These are phyloP conservation scores for Nematopogon swammerdamellus DNA, from an alignment of 2,888 invertebrate species.

Conservation along the genomic window DNA sequence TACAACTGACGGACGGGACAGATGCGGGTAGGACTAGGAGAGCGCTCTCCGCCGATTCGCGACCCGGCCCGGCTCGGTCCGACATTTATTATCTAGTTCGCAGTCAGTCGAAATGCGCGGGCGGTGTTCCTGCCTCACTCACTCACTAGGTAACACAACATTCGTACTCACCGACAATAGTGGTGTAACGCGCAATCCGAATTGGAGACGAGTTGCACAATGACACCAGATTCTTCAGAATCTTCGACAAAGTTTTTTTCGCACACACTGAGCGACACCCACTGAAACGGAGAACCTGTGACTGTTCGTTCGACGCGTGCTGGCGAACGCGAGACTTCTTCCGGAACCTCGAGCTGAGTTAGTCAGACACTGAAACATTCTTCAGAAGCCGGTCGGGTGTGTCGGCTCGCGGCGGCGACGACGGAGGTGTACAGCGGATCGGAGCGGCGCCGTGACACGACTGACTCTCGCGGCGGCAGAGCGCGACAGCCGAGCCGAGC, in stretches of 20 bases:
- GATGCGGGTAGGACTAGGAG: no score
- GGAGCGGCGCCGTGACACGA: not conserved
- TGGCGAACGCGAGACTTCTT: constrained; percentile 51
- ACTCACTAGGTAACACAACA: no score
- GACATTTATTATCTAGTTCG: no score
- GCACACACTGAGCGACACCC: constrained; percentile 57
- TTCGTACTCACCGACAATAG: constrained; percentile 47
- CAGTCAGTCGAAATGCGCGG: no score
- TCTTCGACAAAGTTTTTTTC: constrained; percentile 58
- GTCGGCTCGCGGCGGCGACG: constrained; percentile 51
- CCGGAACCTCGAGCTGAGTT: constrained; percentile 55
- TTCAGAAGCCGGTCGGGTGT: constrained; percentile 53
- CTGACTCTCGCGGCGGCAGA: constrained; percentile 13
- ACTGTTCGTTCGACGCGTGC: constrained; percentile 51
- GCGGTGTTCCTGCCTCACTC: no score
- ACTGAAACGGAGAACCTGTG: constrained; percentile 57
- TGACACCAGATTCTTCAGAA: constrained; percentile 56
- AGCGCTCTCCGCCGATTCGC: no score
- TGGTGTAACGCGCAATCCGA: constrained; percentile 50
- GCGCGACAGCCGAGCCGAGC: not conserved
- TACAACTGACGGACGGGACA: no score
- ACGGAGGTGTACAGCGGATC: constrained; percentile 5
- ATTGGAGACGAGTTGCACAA: constrained; percentile 49
- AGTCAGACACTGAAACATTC: constrained; percentile 57
- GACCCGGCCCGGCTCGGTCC: no score